Evolutionary conservation across 2,888 invertebrate genomes (phyloP).

Genomic region (Machimus atricapillus): DNA sequence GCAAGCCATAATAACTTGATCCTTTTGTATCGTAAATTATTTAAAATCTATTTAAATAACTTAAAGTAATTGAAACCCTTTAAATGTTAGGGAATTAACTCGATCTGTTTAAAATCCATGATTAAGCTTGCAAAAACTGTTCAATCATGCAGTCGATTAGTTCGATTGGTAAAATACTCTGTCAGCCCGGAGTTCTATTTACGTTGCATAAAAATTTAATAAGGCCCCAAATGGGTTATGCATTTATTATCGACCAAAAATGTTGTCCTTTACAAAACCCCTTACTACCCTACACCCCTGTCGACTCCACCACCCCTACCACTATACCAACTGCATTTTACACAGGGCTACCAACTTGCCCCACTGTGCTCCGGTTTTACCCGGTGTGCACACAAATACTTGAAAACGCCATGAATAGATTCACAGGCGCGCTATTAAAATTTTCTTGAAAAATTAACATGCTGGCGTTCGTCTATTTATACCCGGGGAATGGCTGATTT

Average conservation of each 20-base stretch:
- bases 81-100: neutral
- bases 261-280: neutral
- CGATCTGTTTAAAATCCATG: neutral
- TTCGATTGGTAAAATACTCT: neutral
- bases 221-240: neutral
- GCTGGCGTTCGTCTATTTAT: neutral
- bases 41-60: neutral
- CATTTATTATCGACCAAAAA: neutral
- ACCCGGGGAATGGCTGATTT: neutral
- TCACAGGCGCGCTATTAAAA: neutral
- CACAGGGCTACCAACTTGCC: no score
- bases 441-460: slow-evolving; percentile 9
- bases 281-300: neutral
- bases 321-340: no score
- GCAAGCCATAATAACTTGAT: no score
- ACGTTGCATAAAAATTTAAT: neutral
- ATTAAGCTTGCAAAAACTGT: neutral
- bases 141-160: neutral
- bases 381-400: neutral
- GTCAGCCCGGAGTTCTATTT: neutral
- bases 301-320: no score
- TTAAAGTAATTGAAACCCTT: neutral
- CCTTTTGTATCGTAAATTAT: neutral
- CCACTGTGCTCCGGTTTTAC: neutral
- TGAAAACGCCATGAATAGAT: neutral